Percentiles rank a stretch among this genome's conserved stretches.
These are phyloP conservation scores for Dendrolimus kikuchii DNA, from an alignment of 1,140 invertebrate genomes.

Conservation along the genomic window DNA sequence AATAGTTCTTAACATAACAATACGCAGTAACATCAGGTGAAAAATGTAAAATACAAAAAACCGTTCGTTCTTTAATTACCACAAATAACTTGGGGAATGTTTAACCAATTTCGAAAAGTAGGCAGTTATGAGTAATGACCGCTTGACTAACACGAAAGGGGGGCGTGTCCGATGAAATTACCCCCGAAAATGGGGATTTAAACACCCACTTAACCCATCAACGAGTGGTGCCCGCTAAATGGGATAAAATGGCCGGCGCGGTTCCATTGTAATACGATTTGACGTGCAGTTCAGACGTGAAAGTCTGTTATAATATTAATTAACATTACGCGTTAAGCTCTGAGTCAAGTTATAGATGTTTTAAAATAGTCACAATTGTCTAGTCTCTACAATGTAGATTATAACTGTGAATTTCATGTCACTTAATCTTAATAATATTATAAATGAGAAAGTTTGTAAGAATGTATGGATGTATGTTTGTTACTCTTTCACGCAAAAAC, in stretches of 20 bases:
- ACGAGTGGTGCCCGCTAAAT: slow-evolving; percentile 17
- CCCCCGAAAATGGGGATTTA: slow-evolving; percentile 28
- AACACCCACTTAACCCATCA: slow-evolving; percentile 32
- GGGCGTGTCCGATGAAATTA: slow-evolving; percentile 17
- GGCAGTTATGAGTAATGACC: slow-evolving; percentile 13
- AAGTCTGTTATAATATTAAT: no score
- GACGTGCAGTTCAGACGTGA: no score
- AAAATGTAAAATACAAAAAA: not conserved
- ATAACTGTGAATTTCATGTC: no score
- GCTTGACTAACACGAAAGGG: slow-evolving; percentile 2
- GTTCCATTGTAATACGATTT: slow-evolving; percentile 21
- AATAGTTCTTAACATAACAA: not conserved
- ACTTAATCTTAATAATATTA: no score
- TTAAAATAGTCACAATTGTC: no score
- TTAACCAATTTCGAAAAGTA: slow-evolving; percentile 6
- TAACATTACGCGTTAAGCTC: no score
- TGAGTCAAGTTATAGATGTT: no score
- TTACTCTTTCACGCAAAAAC: no score
- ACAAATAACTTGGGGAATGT: slow-evolving; percentile 5
- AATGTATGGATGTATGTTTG: no score
- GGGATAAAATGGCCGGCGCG: slow-evolving; percentile 20
- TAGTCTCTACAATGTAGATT: no score
- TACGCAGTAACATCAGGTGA: not conserved
- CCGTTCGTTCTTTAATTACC: not conserved
- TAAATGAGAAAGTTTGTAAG: no score